These are phyloP conservation scores for Pseudomyrmex gracilis DNA, from an alignment of 1,140 invertebrate genomes.

Conservation along the genomic window DNA sequence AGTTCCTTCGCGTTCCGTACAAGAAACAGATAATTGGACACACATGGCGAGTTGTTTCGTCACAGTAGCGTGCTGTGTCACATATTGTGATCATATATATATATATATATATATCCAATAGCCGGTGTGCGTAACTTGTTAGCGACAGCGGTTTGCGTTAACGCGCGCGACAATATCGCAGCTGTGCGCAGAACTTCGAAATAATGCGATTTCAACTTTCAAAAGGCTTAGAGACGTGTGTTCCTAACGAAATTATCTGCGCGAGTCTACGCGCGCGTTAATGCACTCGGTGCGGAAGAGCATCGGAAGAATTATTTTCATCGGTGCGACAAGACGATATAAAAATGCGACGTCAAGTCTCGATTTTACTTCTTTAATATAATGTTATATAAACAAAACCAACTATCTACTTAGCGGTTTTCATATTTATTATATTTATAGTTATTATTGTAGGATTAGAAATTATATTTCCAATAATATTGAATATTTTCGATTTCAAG, in stretches of 20 bases:
- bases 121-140: conserved; percentile 39
- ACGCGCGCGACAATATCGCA: conserved; percentile 5
- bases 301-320: conserved; percentile 33
- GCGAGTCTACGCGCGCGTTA: conserved; percentile 7
- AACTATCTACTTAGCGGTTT: too few relatives aligned
- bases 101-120: neutral
- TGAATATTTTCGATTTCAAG: too few relatives aligned
- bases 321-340: neutral
- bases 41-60: neutral
- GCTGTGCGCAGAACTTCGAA: conserved; percentile 22
- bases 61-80: conserved; percentile 3
- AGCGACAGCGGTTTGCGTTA: conserved; percentile 9
- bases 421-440: too few relatives aligned
- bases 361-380: neutral
- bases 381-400: too few relatives aligned
- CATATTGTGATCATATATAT: neutral
- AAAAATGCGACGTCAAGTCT: neutral
- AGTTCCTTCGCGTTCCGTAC: neutral
- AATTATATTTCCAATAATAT: too few relatives aligned
- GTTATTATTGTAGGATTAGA: too few relatives aligned
- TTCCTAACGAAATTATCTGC: conserved; percentile 42
- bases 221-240: conserved; percentile 3
- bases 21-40: neutral
- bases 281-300: conserved; percentile 13
- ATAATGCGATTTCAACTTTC: conserved; percentile 46